Evolutionary conservation across 2,888 invertebrate species (phyloP).

Genomic region (Xanthia togata): DNA sequence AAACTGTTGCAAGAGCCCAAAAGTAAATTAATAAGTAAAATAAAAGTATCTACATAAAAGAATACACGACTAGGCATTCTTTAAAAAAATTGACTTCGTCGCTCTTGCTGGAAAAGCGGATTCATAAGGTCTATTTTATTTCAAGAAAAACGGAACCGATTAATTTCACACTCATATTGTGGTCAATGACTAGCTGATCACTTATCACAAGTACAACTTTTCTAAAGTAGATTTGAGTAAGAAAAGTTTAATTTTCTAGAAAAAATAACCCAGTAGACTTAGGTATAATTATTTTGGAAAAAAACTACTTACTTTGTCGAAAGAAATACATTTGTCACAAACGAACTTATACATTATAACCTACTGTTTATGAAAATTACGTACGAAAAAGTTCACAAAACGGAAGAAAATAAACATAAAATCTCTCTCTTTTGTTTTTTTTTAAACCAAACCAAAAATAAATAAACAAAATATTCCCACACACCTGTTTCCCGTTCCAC

Average conservation of each 20-base stretch:
- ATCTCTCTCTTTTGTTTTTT: background rate
- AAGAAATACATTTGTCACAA: background rate
- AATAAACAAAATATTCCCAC: slow-evolving; percentile 31
- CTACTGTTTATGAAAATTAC: background rate
- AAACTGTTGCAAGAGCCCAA: no score
- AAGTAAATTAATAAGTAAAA: no score
- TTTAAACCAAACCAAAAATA: background rate
- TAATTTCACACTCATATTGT: background rate
- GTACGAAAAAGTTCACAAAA: background rate
- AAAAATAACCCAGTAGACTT: background rate
- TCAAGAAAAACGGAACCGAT: background rate
- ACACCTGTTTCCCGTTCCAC: slow-evolving; percentile 52
- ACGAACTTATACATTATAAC: background rate
- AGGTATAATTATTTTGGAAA: background rate
- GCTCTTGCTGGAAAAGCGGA: background rate
- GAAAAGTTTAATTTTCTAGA: background rate
- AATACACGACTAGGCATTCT: background rate
- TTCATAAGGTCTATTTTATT: background rate
- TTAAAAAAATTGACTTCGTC: background rate
- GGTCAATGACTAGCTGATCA: background rate
- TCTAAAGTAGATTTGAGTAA: background rate
- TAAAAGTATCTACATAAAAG: no score
- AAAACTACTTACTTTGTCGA: no score
- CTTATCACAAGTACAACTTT: slow-evolving; percentile 10
- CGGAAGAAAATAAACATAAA: background rate